phyloP scores from a whole-genome alignment of 2,797 vertebrate species.

The Hipposideros larvatus region DNA sequence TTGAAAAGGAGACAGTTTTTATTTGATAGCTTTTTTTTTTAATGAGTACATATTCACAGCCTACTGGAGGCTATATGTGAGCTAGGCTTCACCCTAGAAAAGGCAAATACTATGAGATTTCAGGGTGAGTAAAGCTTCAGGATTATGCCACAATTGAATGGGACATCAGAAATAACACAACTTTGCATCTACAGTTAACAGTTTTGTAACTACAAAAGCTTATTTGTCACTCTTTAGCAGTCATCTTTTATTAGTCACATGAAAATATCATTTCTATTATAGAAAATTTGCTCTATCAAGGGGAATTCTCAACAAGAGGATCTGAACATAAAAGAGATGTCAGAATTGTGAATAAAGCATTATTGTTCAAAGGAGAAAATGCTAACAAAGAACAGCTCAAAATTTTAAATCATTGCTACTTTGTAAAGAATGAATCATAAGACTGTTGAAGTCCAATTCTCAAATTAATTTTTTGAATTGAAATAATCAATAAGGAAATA shows the following conservation, averaged over 20 bases:
- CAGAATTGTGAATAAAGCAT: constrained; percentile 60
- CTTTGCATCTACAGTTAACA: constrained; percentile 2
- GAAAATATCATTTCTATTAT: constrained; percentile 38
- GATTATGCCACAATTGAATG: not conserved
- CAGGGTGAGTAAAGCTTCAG: not conserved
- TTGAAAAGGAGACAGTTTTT: not conserved
- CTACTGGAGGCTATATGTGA: not conserved
- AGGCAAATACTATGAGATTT: not conserved
- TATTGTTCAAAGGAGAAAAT: constrained; percentile 53
- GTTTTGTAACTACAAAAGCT: constrained; percentile 28
- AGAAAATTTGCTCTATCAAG: constrained; percentile 46
- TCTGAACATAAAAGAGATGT: constrained; percentile 62
- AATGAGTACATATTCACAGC: not conserved
- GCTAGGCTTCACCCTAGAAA: not conserved
- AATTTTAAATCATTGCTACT: constrained; percentile 52
- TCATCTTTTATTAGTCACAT: constrained; percentile 16
- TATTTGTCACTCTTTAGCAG: constrained; percentile 33
- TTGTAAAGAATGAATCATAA: constrained; percentile 40
- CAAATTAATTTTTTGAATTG: constrained; percentile 54
- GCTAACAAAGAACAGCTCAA: constrained; percentile 32
- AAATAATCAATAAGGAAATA: constrained; percentile 58
- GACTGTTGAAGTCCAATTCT: not conserved
- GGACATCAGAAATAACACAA: not conserved
- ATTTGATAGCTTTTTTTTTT: not conserved
- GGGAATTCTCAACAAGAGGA: constrained; percentile 45